phyloP scores from a whole-genome alignment of 1,140 invertebrate species.

The Micrasema longulum region DNA sequence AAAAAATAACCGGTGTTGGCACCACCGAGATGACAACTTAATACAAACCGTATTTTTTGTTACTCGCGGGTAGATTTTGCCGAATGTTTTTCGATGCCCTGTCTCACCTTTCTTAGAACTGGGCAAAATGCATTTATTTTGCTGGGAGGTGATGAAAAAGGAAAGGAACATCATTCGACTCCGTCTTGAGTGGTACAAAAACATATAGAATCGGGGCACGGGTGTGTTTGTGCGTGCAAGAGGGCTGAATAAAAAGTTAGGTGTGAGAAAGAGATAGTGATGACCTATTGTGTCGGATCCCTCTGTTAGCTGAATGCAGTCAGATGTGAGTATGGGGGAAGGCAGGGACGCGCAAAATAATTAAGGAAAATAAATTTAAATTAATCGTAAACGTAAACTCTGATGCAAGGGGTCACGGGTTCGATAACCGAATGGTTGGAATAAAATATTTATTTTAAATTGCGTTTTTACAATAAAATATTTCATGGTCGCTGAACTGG shows the following conservation, averaged over 20 bases:
- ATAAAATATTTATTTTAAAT: too few species aligned
- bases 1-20: too few species aligned
- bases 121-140: constrained; percentile 9
- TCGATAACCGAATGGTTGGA: too few species aligned
- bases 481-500: too few species aligned
- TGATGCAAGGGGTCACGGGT: too few species aligned
- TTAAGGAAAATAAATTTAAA: too few species aligned
- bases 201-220: constrained; percentile 25
- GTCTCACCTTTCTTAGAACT: constrained; percentile 14
- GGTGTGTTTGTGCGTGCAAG: constrained; percentile 33
- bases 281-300: constrained; percentile 42
- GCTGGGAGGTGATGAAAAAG: constrained; percentile 18
- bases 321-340: constrained; percentile 1
- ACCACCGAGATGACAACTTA: too few species aligned
- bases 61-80: too few species aligned
- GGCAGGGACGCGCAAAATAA: not conserved
- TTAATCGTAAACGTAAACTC: too few species aligned
- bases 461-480: too few species aligned
- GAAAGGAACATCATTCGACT: constrained; percentile 10
- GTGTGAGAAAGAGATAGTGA: constrained; percentile 47
- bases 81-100: too few species aligned
- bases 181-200: constrained; percentile 35
- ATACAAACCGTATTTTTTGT: too few species aligned
- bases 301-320: constrained; percentile 36
- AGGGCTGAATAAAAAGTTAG: constrained; percentile 39